These are phyloP conservation scores for Hypsibius dujardini DNA, from an alignment of 1,140 invertebrate species.

Conservation along the genomic window DNA sequence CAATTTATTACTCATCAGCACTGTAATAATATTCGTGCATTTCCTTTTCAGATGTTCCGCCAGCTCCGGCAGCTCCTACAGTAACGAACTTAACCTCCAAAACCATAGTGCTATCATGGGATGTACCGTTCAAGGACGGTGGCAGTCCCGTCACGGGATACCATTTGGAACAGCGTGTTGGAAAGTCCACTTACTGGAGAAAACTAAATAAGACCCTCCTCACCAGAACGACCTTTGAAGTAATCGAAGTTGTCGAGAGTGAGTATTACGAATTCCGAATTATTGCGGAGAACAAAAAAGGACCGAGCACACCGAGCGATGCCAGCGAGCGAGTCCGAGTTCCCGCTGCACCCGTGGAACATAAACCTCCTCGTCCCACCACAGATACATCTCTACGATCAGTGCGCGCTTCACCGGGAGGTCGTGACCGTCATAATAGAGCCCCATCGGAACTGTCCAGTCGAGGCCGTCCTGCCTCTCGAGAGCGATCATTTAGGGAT, in stretches of 20 bases:
- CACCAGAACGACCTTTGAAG: slow-evolving; percentile 25
- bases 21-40: neutral
- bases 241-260: slow-evolving; percentile 35
- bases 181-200: slow-evolving; percentile 62
- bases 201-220: slow-evolving; percentile 34
- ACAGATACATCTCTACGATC: neutral
- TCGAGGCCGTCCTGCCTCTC: neutral
- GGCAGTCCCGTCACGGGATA: slow-evolving; percentile 39
- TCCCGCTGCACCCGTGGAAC: slow-evolving; percentile 26
- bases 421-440: neutral
- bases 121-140: slow-evolving; percentile 36
- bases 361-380: slow-evolving; percentile 3
- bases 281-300: slow-evolving; percentile 37
- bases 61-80: slow-evolving; percentile 43
- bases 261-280: slow-evolving; percentile 38
- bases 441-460: slow-evolving; percentile 8
- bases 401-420: neutral
- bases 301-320: slow-evolving; percentile 36
- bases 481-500: neutral
- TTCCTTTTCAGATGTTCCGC: slow-evolving; percentile 45
- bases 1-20: neutral
- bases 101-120: slow-evolving; percentile 34
- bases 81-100: slow-evolving; percentile 36
- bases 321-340: slow-evolving; percentile 35
- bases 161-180: slow-evolving; percentile 45